Conservation (phyloP, 1,140 invertebrate species). For the Phymastichus coffea region DNA sequence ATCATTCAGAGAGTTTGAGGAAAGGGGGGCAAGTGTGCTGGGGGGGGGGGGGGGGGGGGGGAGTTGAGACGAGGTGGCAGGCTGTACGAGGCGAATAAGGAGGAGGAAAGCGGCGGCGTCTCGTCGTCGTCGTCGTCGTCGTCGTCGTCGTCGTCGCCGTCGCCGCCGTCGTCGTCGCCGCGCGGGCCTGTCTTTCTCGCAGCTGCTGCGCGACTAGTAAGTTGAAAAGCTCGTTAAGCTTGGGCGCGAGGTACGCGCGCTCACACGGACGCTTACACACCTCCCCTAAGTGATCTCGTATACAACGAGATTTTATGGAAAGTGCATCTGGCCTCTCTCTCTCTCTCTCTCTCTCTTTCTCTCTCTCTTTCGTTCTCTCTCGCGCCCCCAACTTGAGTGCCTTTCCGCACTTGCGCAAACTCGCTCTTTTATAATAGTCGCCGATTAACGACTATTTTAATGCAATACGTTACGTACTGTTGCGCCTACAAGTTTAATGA, state of each 20-base stretch:
- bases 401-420: background rate
- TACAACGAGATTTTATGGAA: constrained; percentile 59
- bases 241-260: constrained; percentile 23
- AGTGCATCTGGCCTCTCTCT: constrained; percentile 51
- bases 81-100: background rate
- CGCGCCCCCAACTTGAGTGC: constrained; percentile 1
- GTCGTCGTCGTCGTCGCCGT: too few relatives aligned
- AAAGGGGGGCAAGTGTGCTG: too few relatives aligned
- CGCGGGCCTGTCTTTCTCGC: constrained; percentile 12
- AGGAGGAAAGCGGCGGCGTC: constrained; percentile 11
- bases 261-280: constrained; percentile 2
- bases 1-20: too few relatives aligned
- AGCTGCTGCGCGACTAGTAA: constrained; percentile 27
- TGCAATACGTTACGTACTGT: background rate
- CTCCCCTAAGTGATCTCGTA: constrained; percentile 55
- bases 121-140: too few relatives aligned
- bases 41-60: too few relatives aligned
- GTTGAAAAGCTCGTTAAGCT: constrained; percentile 47
- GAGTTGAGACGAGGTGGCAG: background rate
- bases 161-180: too few relatives aligned
- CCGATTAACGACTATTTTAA: constrained; percentile 17
- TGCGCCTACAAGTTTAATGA: too few relatives aligned
- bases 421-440: background rate
- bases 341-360: too few relatives aligned
- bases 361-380: background rate